Evolutionary conservation across 1,140 invertebrate genomes (phyloP), one percentile per base, ranked within the genome.

Genomic region (Drosophila kurseongensis): DNA sequence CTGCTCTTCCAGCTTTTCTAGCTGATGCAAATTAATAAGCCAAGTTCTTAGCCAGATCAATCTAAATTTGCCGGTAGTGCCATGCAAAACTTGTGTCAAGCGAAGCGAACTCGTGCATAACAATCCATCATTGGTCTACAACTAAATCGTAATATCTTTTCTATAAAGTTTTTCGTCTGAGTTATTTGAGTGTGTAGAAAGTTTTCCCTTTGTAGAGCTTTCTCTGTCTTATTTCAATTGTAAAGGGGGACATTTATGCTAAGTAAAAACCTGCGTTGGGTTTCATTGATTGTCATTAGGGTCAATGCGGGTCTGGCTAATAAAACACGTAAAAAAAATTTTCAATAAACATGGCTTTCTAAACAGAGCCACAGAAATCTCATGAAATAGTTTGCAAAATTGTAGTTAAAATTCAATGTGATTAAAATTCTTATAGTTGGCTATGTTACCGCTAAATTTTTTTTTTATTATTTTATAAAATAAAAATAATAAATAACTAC

Each of bases 21-120:
- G 44, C 59, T 63, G 35, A 75, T 63, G 80, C 67, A 90, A 84
- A 89, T 88, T 88, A 88, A 88, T 89, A 88, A 89, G 85, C 76
- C 77, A 90, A 71, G 59, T 79, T 65, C 59, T 67, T 47, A 56
- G 63, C 41, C 51, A 89, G 85, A 88, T 88, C 84, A 88, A 88
- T 88, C 84, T 88, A 89, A 89, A 88, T 88, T 88, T 80, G 57
- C 40, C 48, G 50, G 56, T 66, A 74, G 58, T 56, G 54, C 40
- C 72, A 44, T 38, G 61, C 23, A 58, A 72, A 81, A 81, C 72
- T 80, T 80, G 59, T 56, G 63, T 56, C 58, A 29, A 78, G 66
- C 66, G 80, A 62, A 61, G 35, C 45, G 52, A 58, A 67, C 56
- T 81, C 40, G 52, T 9, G 67, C 76, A 76, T 76, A 65, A 76